phyloP scores from a whole-genome alignment of 2,113 vertebrate species.

The Chloroceryle aenea region DNA sequence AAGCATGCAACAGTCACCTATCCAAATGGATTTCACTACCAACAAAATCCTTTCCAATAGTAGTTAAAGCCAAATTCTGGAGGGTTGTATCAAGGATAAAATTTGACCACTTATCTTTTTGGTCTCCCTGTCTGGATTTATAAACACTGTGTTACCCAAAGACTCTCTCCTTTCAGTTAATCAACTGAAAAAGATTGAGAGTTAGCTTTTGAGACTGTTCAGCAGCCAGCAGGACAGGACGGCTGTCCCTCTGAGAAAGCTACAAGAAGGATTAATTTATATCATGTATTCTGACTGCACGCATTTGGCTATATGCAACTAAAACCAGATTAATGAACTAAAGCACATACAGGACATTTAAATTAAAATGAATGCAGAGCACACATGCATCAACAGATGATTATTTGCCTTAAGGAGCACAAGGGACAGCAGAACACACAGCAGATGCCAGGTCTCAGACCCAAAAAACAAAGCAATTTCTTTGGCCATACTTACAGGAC shows the following conservation, averaged over 20 bases:
- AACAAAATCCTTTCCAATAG: not conserved
- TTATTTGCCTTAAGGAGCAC: not conserved
- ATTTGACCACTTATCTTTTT: not conserved
- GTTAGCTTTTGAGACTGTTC: not conserved
- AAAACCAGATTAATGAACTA: not conserved
- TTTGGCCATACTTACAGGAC: not conserved
- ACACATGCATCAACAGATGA: not conserved
- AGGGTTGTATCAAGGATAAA: not conserved
- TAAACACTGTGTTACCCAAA: not conserved
- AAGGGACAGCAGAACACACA: not conserved
- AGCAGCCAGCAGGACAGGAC: not conserved
- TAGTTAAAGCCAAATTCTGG: not conserved
- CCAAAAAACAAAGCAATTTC: not conserved
- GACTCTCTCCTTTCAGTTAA: not conserved
- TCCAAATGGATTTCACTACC: not conserved
- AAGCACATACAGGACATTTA: not conserved
- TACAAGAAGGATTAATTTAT: not conserved
- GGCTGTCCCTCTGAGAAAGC: not conserved
- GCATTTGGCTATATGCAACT: not conserved
- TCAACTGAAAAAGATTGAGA: not conserved
- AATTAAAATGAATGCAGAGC: not conserved
- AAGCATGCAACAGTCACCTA: not conserved
- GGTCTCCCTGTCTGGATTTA: not conserved
- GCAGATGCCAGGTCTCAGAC: not conserved
- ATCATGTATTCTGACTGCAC: not conserved